Evolutionary conservation across 2,797 vertebrate genomes (phyloP), one percentile per base, ranked within the genome.

Genomic region (Ambastaia sidthimunki): DNA sequence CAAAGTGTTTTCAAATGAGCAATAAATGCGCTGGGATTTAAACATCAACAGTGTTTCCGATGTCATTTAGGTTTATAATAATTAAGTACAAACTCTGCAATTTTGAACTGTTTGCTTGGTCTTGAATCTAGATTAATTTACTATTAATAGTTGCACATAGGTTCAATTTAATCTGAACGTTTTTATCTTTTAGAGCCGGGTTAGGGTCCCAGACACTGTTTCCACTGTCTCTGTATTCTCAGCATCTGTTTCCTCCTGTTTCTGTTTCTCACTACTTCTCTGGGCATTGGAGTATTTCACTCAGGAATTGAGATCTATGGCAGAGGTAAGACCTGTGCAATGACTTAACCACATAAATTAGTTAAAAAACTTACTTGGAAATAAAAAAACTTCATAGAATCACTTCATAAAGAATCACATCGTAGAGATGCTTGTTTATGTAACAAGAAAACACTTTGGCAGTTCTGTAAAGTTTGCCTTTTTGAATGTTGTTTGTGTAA

Each of bases 251-350:
- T 85, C 68, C 31, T 48, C 31, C 59, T 16, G 54, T n/a, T n/a
- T n/a, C n/a, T n/a, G n/a, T n/a, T n/a, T n/a, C n/a, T 98, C 89
- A 99, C 97, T 89, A 95, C 96, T 90, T 94, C 96, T 88, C 93
- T 99, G 89, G 98, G 98, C 90, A 98, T 99, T 76, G 98, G 98
- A 86, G 97, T 99, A 90, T 99, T 98, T 92, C 98, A 99, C 95
- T 98, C 98, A 91, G 97, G 98, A 89, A 98, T 99, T 87, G 97
- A 99, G 91, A 91, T 99, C 71, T 98, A 99, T 78, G 98, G 98
- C 86, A 95, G 98, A 98, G 98, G 98, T 98, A 92, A 88, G 88
- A 3, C 25, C 72, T 0, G 10, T 2, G 21, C 16, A 41, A 65
- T 65, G 60, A 54, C 47, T 65, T 31, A 12, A 59, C 23, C 18